Evolutionary conservation across 2,888 invertebrate genomes (phyloP), one percentile per base, ranked within the genome.

Genomic region (Cyrtodaria siliqua): DNA sequence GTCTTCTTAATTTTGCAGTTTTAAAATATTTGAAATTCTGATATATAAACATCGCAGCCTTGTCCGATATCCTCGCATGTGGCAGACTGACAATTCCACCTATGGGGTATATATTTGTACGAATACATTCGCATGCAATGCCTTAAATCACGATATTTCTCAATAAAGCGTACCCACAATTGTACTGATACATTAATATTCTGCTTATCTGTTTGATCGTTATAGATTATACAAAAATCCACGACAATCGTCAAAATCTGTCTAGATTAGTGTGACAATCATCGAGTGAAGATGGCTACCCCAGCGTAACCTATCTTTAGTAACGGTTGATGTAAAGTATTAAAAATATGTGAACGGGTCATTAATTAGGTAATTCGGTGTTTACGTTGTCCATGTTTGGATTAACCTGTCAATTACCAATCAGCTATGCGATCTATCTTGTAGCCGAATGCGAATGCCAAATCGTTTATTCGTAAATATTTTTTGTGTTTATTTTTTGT

Each of bases 361-460:
- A 67, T n/a, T 18, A 23, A 27, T 60, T 44, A 27, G 60, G 56
- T 56, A 38, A 66, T 29, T 44, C 44, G 6, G 47, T 23, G 55
- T 70, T 62, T 16, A 62, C 40, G 44, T 55, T 62, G 62, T 49
- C 42, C 56, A 50, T 27, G 33, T 29, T 18, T n/a, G 26, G 62
- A 70, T 70, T 62, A 70, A 56, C 40, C 40, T 62, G 70, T 62
- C 70, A 70, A 57, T 70, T 70, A 70, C 16, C 42, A 60, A 61
- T 60, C 60, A 61, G 27, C 40, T 60, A 49, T 27, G 42, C 24
- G 26, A 69, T 69, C 60, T 61, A 4, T 12, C 33, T 33, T 4
- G 12, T 33, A 12, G 4, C 6, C 6, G 33, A 33, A 33, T 33
- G 12, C 12, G 12, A 12, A 8, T 33, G 33, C 33, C 33, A 12